phyloP scores from a whole-genome alignment of 1,140 invertebrate genomes.

The Aricia agestis region DNA sequence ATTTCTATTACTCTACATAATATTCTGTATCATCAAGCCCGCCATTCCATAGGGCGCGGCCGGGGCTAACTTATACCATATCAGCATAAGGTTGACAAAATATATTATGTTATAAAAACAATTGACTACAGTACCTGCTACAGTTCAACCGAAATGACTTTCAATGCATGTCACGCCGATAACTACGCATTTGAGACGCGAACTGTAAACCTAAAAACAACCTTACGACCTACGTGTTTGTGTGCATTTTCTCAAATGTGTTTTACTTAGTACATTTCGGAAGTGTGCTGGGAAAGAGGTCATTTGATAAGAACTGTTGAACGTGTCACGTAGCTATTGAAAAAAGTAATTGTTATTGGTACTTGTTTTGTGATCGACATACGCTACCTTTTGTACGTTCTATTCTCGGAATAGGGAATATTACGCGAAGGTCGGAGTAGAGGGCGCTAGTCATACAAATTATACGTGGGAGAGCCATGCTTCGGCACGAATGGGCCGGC shows the following conservation, averaged over 20 bases:
- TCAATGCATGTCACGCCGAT: slow-evolving; percentile 50
- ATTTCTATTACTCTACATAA: no score
- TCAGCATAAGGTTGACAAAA: no score
- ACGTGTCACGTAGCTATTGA: slow-evolving; percentile 51
- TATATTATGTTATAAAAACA: neutral
- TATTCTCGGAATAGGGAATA: neutral
- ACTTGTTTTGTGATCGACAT: neutral
- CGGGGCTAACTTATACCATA: no score
- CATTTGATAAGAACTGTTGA: slow-evolving; percentile 53
- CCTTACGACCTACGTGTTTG: neutral
- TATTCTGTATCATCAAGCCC: no score
- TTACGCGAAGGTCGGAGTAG: no score
- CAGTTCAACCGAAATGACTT: slow-evolving; percentile 40
- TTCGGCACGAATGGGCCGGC: no score
- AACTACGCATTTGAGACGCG: slow-evolving; percentile 27
- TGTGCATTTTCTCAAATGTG: neutral
- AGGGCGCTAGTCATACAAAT: no score
- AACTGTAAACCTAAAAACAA: slow-evolving; percentile 6
- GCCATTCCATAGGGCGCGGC: no score
- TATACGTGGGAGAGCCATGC: no score
- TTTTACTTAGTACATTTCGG: neutral
- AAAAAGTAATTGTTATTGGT: slow-evolving; percentile 29
- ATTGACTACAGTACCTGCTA: neutral
- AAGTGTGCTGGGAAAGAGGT: slow-evolving; percentile 52
- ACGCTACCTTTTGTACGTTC: neutral